phyloP scores from a whole-genome alignment of 2,888 invertebrate genomes.

The Quadroppia sp. region DNA sequence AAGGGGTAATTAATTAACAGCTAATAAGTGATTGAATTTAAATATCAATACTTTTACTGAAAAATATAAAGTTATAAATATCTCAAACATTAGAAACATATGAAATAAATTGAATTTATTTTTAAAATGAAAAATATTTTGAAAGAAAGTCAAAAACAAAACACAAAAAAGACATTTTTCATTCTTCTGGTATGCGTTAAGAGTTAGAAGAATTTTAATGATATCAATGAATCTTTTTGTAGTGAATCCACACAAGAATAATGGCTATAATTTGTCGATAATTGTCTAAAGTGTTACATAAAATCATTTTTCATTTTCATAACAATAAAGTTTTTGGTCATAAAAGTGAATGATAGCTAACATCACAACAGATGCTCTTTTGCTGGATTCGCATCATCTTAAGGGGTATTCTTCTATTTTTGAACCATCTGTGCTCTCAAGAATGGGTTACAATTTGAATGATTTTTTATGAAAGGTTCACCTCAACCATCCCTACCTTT shows the following conservation, averaged over 20 bases:
- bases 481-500: slow-evolving; percentile 8
- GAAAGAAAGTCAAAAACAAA: neutral
- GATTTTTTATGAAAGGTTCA: neutral
- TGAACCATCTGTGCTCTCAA: slow-evolving; percentile 7
- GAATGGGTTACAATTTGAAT: neutral
- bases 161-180: neutral
- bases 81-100: too few relatives aligned
- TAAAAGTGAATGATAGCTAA: slow-evolving; percentile 26
- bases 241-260: neutral
- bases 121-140: too few relatives aligned
- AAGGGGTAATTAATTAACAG: too few relatives aligned
- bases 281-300: neutral
- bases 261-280: slow-evolving; percentile 9
- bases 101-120: too few relatives aligned
- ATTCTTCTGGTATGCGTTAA: neutral
- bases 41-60: too few relatives aligned
- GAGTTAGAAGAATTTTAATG: neutral
- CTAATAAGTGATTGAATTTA: too few relatives aligned
- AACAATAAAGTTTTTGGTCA: slow-evolving; percentile 26
- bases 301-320: slow-evolving; percentile 30
- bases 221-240: neutral
- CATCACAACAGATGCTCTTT: slow-evolving; percentile 24
- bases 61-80: too few relatives aligned
- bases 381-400: neutral
- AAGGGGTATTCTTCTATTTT: neutral